Conservation (phyloP, 1,140 invertebrate species). For the Hetaerina americana region DNA sequence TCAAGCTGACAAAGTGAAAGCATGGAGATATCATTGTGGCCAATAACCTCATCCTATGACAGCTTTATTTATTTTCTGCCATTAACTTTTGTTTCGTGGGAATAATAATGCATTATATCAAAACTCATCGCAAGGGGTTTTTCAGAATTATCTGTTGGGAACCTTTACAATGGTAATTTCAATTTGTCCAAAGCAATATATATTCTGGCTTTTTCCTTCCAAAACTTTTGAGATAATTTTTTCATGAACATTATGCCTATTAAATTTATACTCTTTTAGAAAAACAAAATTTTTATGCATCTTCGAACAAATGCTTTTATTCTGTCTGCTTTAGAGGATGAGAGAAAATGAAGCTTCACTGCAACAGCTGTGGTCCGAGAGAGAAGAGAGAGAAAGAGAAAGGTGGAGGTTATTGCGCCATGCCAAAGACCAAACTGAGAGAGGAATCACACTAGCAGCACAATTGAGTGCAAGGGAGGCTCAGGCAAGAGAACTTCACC, state of each 20-base stretch:
- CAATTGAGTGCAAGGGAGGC: conserved; percentile 74
- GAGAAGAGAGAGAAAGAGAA: conserved; percentile 75
- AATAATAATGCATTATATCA: background rate
- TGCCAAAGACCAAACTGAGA: conserved; percentile 77
- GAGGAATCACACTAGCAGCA: conserved; percentile 68
- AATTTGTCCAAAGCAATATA: background rate
- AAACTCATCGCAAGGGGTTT: background rate
- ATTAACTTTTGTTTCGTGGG: no score
- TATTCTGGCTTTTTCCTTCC: no score
- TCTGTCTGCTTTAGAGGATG: conserved; percentile 43
- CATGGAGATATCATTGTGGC: no score
- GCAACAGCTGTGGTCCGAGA: conserved; percentile 55
- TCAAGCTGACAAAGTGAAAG: no score
- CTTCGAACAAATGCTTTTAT: background rate
- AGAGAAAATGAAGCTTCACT: conserved; percentile 57
- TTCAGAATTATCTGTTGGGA: background rate
- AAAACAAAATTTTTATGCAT: background rate
- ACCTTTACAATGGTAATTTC: background rate
- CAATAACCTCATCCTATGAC: no score
- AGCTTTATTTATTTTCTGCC: no score
- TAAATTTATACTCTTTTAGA: background rate
- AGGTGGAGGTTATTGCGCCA: conserved; percentile 75
- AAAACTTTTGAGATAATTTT: background rate
- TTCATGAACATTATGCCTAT: background rate
- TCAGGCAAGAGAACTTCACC: conserved; percentile 39